Evolutionary conservation across 2,797 vertebrate genomes (phyloP), one percentile per base, ranked within the genome.

Genomic region (Microcaecilia unicolor): DNA sequence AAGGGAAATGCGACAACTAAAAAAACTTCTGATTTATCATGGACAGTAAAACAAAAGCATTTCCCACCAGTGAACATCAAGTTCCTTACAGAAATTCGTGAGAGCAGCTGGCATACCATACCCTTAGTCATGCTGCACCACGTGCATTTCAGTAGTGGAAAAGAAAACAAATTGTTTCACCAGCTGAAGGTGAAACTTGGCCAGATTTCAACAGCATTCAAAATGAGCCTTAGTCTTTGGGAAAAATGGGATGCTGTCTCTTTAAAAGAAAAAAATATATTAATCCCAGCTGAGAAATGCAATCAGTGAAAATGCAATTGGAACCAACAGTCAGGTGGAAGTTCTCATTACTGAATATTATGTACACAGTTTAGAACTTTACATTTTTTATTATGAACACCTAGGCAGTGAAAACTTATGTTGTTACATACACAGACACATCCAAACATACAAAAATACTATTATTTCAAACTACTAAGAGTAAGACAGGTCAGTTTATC

Each of bases 361-460:
- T 91, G 85, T 92, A 96, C 92, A 98, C 59, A 16, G 18, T 68
- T 74, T 64, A 59, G 62, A 68, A 69, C 60, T 46, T 64, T 47
- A 69, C 53, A 52, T 63, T 71, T 66, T 63, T 89, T 73, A 86
- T 86, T 78, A 88, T 86, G 84, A 81, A 89, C 89, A 87, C 86
- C 85, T 90, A 91, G 94, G 92, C 90, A 88, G 87, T 92, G 90
- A 92, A 78, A 89, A 95, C 85, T 77, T 86, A 89, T 86, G 82
- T 81, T 74, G 80, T 80, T 86, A 88, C 92, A 83, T 84, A 93
- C 87, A 87, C 53, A 72, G 76, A 95, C 87, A 92, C 91, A 92
- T 89, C 78, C 83, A 88, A 96, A 92, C 93, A 81, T 98, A 99
- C 88, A 98, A 98, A 99, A 99, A 98, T 97, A 99, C 92, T 92